Percentiles rank a stretch among this genome's conserved stretches.
phyloP scores from a whole-genome alignment of 2,113 vertebrate genomes.

The Limanda limanda region DNA sequence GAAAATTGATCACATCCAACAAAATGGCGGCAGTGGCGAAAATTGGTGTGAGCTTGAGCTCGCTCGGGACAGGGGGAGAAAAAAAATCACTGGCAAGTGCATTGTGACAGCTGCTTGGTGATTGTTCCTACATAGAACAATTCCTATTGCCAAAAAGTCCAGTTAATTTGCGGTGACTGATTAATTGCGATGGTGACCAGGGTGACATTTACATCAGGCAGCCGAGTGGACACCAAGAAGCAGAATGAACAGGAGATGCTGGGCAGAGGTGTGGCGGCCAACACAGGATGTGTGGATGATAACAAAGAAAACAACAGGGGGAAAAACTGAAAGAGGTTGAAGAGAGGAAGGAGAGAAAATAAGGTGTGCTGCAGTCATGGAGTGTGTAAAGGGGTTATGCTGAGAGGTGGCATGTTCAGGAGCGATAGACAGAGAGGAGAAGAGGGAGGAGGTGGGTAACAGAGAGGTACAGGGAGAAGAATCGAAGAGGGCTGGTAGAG shows the following conservation, averaged over 20 bases:
- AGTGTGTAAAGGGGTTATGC: constrained; percentile 72
- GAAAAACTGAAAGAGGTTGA: constrained; percentile 8
- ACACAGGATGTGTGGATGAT: constrained; percentile 38
- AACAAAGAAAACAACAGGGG: constrained; percentile 43
- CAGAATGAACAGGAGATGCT: constrained; percentile 6
- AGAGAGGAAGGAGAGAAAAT: constrained; percentile 56
- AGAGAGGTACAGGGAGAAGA: constrained; percentile 65
- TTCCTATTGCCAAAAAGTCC: not conserved
- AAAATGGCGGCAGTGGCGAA: constrained; percentile 76
- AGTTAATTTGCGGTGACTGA: constrained; percentile 17
- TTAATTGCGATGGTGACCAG: constrained; percentile 5
- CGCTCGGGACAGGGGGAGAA: constrained; percentile 16
- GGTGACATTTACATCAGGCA: constrained; percentile 16
- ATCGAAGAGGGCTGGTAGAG: constrained; percentile 56
- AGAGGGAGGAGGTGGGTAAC: constrained; percentile 62
- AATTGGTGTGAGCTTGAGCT: constrained; percentile 63
- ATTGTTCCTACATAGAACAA: constrained; percentile 11
- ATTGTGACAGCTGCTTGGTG: constrained; percentile 14
- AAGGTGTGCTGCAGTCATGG: constrained; percentile 64
- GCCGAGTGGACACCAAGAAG: not conserved
- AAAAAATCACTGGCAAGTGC: constrained; percentile 5
- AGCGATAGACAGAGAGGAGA: constrained; percentile 67
- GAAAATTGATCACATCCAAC: constrained; percentile 79
- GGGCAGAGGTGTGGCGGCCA: constrained; percentile 7
- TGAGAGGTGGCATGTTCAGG: constrained; percentile 72